phyloP scores from a whole-genome alignment of 2,888 invertebrate species.

The Clusia tigrina region DNA sequence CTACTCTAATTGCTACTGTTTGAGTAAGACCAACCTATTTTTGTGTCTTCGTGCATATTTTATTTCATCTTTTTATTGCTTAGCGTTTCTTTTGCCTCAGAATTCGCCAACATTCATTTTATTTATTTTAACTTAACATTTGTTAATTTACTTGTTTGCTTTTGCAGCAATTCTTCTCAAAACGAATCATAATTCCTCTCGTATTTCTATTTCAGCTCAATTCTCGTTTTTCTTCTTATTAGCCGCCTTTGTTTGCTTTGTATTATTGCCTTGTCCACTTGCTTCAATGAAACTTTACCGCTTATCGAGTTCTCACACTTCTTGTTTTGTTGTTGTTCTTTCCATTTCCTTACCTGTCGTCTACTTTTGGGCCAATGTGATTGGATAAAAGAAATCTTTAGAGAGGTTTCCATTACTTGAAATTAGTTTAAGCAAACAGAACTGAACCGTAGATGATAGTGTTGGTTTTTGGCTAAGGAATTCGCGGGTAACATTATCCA shows the following conservation, averaged over 20 bases:
- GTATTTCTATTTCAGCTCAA: background rate
- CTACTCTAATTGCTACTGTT: background rate
- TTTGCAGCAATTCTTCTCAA: background rate
- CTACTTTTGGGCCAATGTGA: background rate
- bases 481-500: too few relatives aligned
- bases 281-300: slow-evolving; percentile 11
- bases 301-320: slow-evolving; percentile 12
- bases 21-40: background rate
- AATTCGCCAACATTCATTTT: background rate
- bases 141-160: background rate
- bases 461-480: too few relatives aligned
- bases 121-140: background rate
- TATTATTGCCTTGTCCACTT: slow-evolving; percentile 11
- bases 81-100: background rate
- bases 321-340: slow-evolving; percentile 17
- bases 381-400: too few relatives aligned
- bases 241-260: background rate
- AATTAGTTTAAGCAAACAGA: too few relatives aligned
- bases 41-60: background rate
- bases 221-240: slow-evolving; percentile 6
- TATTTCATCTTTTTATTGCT: background rate
- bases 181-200: slow-evolving; percentile 19
- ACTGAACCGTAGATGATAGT: too few relatives aligned
- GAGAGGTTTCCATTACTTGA: too few relatives aligned
- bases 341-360: slow-evolving; percentile 27